These are phyloP conservation scores for Ostrea denselamellosa DNA, from an alignment of 1,140 invertebrate species.

Conservation along the genomic window DNA sequence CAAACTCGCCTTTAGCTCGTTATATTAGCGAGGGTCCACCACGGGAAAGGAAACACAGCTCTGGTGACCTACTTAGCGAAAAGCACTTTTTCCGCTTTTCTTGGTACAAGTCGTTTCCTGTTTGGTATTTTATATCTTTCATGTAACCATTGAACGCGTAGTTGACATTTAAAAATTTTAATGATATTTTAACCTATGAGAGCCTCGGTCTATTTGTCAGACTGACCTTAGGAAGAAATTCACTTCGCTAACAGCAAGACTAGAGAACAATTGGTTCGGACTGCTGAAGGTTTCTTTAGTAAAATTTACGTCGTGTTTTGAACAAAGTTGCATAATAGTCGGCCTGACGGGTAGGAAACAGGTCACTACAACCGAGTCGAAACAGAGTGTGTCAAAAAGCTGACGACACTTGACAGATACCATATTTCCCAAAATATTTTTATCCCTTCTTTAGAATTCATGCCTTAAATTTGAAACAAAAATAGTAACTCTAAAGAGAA, in stretches of 20 bases:
- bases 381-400: too few species aligned
- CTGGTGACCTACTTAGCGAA: neutral
- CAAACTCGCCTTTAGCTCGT: neutral
- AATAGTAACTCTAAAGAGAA: too few species aligned
- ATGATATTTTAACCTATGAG: neutral
- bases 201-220: conserved; percentile 10
- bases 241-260: neutral
- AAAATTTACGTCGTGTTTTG: neutral
- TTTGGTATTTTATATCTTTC: too few species aligned
- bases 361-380: neutral
- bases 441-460: too few species aligned
- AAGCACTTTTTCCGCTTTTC: neutral
- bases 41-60: neutral
- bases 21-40: neutral
- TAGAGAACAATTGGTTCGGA: neutral
- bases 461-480: too few species aligned
- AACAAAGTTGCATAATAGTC: neutral
- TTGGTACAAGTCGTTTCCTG: neutral
- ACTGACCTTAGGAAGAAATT: conserved; percentile 10
- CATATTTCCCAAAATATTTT: too few species aligned
- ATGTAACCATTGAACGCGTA: neutral
- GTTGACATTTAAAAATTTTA: neutral
- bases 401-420: too few species aligned
- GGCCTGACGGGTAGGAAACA: neutral
- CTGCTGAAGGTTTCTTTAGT: neutral